Base-by-base conservation (phyloP, 2,113 vertebrate species). In the Caracal caracal region DNA sequence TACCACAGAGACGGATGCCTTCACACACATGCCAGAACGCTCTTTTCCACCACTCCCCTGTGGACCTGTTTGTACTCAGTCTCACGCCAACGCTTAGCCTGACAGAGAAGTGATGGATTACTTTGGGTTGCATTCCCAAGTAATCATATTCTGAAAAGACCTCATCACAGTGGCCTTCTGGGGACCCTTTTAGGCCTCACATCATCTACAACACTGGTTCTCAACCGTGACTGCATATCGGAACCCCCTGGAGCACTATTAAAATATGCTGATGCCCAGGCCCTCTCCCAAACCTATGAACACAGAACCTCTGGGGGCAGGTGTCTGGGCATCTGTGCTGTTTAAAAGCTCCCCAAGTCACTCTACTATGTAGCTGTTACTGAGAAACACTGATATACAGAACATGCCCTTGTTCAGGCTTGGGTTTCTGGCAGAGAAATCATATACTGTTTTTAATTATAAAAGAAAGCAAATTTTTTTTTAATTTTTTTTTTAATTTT, bases 61-160 rank as follows among this genome's bases (percentile, higher is more conserved):
- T 43, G 59, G 56, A 70, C 68, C 71, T 56, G 20, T 89, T 65
- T 82, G 49, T 9, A 20, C 1, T 71, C 30, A 33, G 28, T 59
- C 75, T 90, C 80, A 73, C 35, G 43, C 33, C 37, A 51, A 49
- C 51, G 51, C 35, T 82, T 35, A 66, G 92, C 84, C 73, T 85
- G 59, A 78, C 80, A 49, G 30, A 88, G 78, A 76, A 76, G 51
- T 71, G 66, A 89, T 92, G 80, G 88, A 78, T 94, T 65, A 30
- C 61, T 90, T 70, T 82, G 43, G 43, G 51, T 61, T 68, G 10
- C 80, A 78, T 93, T 71, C 79, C 40, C 68, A 56, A 47, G 51
- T 81, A 81, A 89, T 35, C 78, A 63, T 37, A n/a, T 28, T 89
- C 71, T 82, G 73, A 78, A 81, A 89, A 86, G 49, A 63, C 33